Evolutionary conservation across 2,113 vertebrate genomes (phyloP).

Genomic region (Alaudala cheleensis): DNA sequence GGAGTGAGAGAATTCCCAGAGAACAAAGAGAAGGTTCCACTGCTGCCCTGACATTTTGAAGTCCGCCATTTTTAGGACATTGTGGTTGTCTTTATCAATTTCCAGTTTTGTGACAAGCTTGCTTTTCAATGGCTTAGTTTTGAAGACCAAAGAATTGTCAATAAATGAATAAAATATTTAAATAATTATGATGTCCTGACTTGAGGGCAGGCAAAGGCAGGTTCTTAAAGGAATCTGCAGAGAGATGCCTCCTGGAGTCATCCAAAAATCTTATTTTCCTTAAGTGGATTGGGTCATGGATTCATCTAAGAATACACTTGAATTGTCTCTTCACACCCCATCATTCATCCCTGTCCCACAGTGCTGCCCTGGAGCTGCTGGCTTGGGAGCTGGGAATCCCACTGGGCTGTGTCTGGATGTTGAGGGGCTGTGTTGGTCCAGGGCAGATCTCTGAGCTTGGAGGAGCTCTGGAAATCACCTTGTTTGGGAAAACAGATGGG

Average conservation of each 20-base stretch:
- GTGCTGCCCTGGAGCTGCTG: neutral
- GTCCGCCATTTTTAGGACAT: neutral
- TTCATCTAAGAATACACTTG: neutral
- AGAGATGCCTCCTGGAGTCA: neutral
- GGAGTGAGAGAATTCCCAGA: neutral
- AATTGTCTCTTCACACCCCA: neutral
- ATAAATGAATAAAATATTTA: neutral
- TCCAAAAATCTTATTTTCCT: neutral
- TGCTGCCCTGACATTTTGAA: neutral
- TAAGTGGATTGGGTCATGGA: neutral
- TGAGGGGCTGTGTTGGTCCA: neutral
- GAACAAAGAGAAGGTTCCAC: neutral
- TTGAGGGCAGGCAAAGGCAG: neutral
- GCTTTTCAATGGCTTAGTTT: neutral
- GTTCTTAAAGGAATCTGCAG: neutral
- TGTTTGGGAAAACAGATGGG: fast-evolving
- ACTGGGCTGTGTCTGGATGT: fast-evolving
- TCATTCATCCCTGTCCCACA: neutral
- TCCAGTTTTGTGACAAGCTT: neutral
- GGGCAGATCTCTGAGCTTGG: neutral
- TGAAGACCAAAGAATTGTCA: neutral
- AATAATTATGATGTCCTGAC: neutral
- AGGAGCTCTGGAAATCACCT: neutral
- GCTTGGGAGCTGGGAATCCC: neutral
- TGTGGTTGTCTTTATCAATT: neutral